Evolutionary conservation across 2,888 invertebrate genomes (phyloP).

Genomic region (Sarcophaga variegata): DNA sequence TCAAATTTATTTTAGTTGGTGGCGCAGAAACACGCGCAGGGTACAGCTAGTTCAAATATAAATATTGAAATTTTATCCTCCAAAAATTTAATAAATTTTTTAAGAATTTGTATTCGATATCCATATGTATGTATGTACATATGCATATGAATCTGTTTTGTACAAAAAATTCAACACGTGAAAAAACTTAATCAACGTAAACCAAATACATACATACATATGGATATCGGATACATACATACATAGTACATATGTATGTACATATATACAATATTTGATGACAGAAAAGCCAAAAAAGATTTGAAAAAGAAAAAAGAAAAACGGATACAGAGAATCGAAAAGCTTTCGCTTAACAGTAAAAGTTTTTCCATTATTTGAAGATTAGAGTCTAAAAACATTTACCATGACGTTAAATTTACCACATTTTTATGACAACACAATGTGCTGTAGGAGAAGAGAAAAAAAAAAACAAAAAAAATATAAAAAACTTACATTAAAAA

Average conservation of each 20-base stretch:
- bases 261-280: conserved; percentile 12
- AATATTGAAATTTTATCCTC: too few relatives aligned
- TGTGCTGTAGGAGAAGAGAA: conserved; percentile 1
- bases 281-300: background rate
- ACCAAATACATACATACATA: conserved; percentile 11
- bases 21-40: too few relatives aligned
- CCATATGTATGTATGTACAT: background rate
- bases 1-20: too few relatives aligned
- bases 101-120: too few relatives aligned
- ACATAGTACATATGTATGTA: too few relatives aligned
- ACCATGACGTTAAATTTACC: conserved; percentile 75
- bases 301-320: conserved; percentile 20
- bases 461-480: conserved; percentile 18
- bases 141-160: background rate
- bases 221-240: background rate
- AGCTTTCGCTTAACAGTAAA: conserved; percentile 79
- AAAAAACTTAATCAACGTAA: conserved; percentile 6
- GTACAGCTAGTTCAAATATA: too few relatives aligned
- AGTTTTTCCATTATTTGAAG: conserved; percentile 80
- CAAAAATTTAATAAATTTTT: too few relatives aligned
- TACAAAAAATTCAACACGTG: conserved; percentile 4
- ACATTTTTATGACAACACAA: conserved; percentile 77
- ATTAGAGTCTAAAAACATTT: conserved; percentile 79
- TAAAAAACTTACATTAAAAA: conserved; percentile 74
- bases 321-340: conserved; percentile 58